These are phyloP conservation scores for Carassius gibelio DNA, from an alignment of 2,113 vertebrate species.

Conservation along the genomic window DNA sequence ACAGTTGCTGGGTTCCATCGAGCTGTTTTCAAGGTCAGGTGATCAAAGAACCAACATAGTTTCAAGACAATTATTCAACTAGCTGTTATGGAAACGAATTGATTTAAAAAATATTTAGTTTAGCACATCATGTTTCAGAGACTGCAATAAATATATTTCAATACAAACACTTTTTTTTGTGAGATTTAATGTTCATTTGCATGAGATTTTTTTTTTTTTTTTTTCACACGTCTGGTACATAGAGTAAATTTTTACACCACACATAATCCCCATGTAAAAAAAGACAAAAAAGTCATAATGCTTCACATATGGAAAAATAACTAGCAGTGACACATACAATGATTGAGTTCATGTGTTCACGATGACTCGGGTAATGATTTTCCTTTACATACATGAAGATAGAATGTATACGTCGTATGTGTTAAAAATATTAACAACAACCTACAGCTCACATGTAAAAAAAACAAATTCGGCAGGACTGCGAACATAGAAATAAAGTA, in stretches of 20 bases:
- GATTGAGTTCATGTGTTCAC: constrained; percentile 52
- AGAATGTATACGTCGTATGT: constrained; percentile 52
- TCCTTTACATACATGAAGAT: constrained; percentile 60
- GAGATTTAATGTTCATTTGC: constrained; percentile 79
- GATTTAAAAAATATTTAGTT: not conserved
- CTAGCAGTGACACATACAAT: constrained; percentile 56
- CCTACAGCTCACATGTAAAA: constrained; percentile 64
- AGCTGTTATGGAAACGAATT: not conserved
- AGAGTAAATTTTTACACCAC: constrained; percentile 72
- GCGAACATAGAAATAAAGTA: constrained; percentile 53
- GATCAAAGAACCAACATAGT: not conserved
- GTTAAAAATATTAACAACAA: constrained; percentile 65
- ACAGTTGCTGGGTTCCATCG: not conserved
- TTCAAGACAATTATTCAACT: not conserved
- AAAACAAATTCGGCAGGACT: constrained; percentile 57
- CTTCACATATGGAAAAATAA: constrained; percentile 56
- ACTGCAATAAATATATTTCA: not conserved
- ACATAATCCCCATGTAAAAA: constrained; percentile 64
- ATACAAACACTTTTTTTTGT: constrained; percentile 58
- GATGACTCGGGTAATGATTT: constrained; percentile 54
- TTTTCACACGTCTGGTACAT: constrained; percentile 70
- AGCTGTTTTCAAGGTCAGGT: not conserved
- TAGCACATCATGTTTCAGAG: not conserved
- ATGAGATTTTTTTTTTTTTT: constrained; percentile 61
- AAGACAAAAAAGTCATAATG: constrained; percentile 51